Conservation (phyloP, 1,140 invertebrate genomes). For the Drosophila pseudoobscura region DNA sequence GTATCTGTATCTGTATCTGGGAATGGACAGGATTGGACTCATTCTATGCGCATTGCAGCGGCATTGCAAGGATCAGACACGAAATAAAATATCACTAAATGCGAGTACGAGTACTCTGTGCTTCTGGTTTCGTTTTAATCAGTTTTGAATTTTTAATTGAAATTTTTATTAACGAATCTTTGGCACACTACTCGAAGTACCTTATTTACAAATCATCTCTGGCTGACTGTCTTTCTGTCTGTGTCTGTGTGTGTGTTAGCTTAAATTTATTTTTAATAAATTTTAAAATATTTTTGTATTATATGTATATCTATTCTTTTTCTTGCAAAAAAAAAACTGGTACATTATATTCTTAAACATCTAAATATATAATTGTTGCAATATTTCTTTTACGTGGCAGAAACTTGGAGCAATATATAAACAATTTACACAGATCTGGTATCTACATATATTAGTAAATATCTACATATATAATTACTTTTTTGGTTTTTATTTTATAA, state of each 20-base stretch:
- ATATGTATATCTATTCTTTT: neutral
- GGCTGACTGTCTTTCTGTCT: constrained; percentile 24
- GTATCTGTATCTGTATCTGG: neutral
- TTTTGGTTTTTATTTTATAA: constrained; percentile 14
- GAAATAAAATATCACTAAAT: too few relatives aligned
- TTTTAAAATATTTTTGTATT: constrained; percentile 57
- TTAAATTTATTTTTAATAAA: constrained; percentile 78
- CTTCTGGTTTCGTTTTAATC: neutral
- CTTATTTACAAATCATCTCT: constrained; percentile 38
- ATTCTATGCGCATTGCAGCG: too few relatives aligned
- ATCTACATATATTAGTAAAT: constrained; percentile 26
- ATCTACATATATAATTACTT: constrained; percentile 20
- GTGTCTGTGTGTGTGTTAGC: constrained; percentile 33
- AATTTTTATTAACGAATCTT: constrained; percentile 47
- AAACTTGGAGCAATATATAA: constrained; percentile 30
- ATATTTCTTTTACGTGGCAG: constrained; percentile 19
- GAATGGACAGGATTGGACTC: too few relatives aligned
- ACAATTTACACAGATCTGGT: constrained; percentile 50
- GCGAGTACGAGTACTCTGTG: too few relatives aligned
- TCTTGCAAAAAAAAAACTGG: constrained; percentile 43
- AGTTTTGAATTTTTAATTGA: constrained; percentile 19
- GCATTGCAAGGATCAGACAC: too few relatives aligned
- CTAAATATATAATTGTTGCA: constrained; percentile 29
- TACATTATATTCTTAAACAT: constrained; percentile 22
- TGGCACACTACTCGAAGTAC: constrained; percentile 38